A percentile compares a stretch with the other conserved stretches of the same genome.
Evolutionary conservation across 2,797 vertebrate genomes (phyloP).

Genomic region (Coracias cyanogaster): DNA sequence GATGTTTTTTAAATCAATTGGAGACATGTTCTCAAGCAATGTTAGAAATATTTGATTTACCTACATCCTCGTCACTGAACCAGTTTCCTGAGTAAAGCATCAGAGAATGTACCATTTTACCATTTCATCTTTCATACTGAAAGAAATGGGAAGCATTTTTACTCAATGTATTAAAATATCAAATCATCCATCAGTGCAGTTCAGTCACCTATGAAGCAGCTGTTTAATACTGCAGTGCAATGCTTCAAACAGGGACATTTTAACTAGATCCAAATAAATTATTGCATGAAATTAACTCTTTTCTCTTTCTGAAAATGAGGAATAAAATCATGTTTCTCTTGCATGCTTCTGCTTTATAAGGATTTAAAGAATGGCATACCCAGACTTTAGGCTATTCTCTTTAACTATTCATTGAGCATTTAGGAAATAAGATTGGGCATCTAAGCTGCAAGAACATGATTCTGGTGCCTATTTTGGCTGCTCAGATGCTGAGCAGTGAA

Average conservation of each 20-base stretch:
- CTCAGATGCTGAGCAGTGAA: neutral
- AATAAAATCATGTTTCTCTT: neutral
- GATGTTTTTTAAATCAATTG: constrained; percentile 60
- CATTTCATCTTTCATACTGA: neutral
- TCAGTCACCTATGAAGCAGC: constrained; percentile 9
- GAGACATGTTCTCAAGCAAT: constrained; percentile 52
- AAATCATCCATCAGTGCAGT: neutral
- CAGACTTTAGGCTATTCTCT: neutral
- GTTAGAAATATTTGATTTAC: constrained; percentile 65
- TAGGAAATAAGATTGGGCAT: neutral
- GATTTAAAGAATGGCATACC: neutral
- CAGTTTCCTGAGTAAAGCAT: constrained; percentile 31
- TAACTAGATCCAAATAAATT: constrained; percentile 13
- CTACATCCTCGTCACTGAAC: constrained; percentile 11
- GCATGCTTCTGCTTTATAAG: neutral
- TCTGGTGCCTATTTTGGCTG: neutral
- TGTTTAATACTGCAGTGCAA: neutral
- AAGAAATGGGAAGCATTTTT: neutral
- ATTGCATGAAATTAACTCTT: neutral
- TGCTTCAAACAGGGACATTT: neutral
- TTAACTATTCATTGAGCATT: neutral
- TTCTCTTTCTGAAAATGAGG: neutral
- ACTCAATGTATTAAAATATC: neutral
- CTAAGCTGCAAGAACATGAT: neutral
- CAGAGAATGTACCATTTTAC: neutral